These are phyloP conservation scores for Wasmannia auropunctata DNA, from an alignment of 1,140 invertebrate genomes.

Conservation along the genomic window DNA sequence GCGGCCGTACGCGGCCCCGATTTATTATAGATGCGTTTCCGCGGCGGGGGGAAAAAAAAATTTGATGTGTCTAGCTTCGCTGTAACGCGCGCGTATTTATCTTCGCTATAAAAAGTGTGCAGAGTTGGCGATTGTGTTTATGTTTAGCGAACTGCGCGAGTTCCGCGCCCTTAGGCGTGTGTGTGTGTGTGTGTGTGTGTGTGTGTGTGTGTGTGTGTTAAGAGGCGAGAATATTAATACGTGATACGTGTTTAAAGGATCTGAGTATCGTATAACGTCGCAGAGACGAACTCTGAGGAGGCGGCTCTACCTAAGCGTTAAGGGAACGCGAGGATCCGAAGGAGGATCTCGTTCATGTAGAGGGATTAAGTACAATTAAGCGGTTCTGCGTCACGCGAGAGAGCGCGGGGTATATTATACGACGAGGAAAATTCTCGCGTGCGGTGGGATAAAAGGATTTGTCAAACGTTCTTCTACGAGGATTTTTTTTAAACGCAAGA, in stretches of 20 bases:
- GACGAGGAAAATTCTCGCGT: neutral
- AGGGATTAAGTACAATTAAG: neutral
- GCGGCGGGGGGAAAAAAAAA: too few relatives aligned
- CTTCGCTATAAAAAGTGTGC: slow-evolving; percentile 54
- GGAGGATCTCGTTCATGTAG: neutral
- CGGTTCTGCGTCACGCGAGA: neutral
- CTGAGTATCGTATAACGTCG: slow-evolving; percentile 44
- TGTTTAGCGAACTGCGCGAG: slow-evolving; percentile 9
- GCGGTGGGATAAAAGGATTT: neutral
- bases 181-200: too few relatives aligned
- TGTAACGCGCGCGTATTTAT: slow-evolving; percentile 45
- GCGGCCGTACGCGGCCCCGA: neutral
- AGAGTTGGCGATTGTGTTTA: slow-evolving; percentile 50
- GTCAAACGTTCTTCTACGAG: neutral
- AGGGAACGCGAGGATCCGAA: neutral
- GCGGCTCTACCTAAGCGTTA: slow-evolving; percentile 9
- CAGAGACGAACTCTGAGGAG: slow-evolving; percentile 1
- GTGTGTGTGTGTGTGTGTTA: too few relatives aligned
- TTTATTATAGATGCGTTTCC: slow-evolving; percentile 43
- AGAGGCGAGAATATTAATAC: slow-evolving; percentile 5
- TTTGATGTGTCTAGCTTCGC: slow-evolving; percentile 55
- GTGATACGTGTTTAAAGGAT: slow-evolving; percentile 48
- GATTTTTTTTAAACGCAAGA: neutral
- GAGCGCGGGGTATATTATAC: neutral
- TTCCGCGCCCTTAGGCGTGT: slow-evolving; percentile 24